Percentiles rank a stretch among this genome's conserved stretches.
Conservation (phyloP, 92 coral and sea anemone species). For the Pocillopora meandrina region DNA sequence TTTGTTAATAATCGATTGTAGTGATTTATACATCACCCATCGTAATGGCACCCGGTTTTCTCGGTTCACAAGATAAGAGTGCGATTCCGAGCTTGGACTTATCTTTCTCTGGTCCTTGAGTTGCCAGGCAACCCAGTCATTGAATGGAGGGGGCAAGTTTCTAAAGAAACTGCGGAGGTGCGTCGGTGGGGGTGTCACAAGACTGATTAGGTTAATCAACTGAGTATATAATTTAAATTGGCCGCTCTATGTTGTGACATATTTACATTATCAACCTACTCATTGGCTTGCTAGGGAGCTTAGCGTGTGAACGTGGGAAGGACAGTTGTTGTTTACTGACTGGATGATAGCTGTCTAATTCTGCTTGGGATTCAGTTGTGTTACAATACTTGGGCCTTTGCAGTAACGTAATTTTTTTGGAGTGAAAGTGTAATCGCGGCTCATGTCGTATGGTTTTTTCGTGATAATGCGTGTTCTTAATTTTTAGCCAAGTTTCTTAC, state of each 20-base stretch:
- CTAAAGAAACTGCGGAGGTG: no score
- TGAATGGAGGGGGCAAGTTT: no score
- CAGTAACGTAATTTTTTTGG: neutral
- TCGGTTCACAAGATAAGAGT: neutral
- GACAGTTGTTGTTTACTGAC: neutral
- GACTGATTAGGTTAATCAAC: no score
- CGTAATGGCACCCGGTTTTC: neutral
- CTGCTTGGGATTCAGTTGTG: neutral
- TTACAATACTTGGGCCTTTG: neutral
- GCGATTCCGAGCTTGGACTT: neutral
- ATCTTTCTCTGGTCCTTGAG: neutral
- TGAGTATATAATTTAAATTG: no score
- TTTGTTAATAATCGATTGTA: neutral
- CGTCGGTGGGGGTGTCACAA: no score
- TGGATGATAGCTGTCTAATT: neutral
- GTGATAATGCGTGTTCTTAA: no score
- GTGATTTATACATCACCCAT: conserved; percentile 10
- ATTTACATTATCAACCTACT: no score
- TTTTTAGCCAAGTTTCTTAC: no score
- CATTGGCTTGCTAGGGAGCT: neutral
- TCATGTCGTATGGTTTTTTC: no score
- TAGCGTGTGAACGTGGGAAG: neutral
- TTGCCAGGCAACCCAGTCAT: neutral
- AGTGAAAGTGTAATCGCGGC: neutral
- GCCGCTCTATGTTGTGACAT: no score